Evolutionary conservation across 2,113 vertebrate genomes (phyloP), one percentile per base, ranked within the genome.

Genomic region (Oncorhynchus clarkii): DNA sequence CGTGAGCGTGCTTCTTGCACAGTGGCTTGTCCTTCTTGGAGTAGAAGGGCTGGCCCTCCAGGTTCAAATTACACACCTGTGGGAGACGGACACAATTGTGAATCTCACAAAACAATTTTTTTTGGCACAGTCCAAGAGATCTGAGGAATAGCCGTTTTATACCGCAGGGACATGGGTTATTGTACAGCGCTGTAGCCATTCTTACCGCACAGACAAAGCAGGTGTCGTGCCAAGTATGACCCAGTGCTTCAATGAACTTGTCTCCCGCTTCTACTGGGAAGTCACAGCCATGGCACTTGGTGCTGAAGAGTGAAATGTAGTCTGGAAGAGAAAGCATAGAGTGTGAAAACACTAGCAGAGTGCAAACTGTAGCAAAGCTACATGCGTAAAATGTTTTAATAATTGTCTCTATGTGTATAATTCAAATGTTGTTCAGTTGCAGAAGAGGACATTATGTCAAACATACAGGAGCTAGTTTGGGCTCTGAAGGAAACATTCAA

Each of bases 11-110:
- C 90, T 99, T 99, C 95, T 99, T 99, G 93, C 98, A 99, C 84
- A 99, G 90, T 3, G 98, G 98, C 74, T 97, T 99, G 91, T 99
- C 98, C 83, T 99, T 99, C 95, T 99, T 99, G 34, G 97, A 99
- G 93, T 98, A 99, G 93, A 99, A 99, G 0, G 98, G 97, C 73
- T 99, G 97, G 6, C 97, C 98, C 91, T 99, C 97, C 78, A 99
- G 94, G 90, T 99, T 99, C 89, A 99, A 89, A 1, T 99, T 93
- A 90, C 98, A 99, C 45, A 99, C 97, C 98, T 99, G 85, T 7
- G 34, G 11, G 16, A 70, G 13, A 70, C 3, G 49, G 45, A 49
- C 29, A 45, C 1, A 22, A 1, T 9, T 29, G 27, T 26, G 26
- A 29, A 67, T 31, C 27, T 27, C 13, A 67, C 8, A n/a, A 65